phyloP scores from a whole-genome alignment of 2,797 vertebrate genomes.

The Emydoidea blandingii region DNA sequence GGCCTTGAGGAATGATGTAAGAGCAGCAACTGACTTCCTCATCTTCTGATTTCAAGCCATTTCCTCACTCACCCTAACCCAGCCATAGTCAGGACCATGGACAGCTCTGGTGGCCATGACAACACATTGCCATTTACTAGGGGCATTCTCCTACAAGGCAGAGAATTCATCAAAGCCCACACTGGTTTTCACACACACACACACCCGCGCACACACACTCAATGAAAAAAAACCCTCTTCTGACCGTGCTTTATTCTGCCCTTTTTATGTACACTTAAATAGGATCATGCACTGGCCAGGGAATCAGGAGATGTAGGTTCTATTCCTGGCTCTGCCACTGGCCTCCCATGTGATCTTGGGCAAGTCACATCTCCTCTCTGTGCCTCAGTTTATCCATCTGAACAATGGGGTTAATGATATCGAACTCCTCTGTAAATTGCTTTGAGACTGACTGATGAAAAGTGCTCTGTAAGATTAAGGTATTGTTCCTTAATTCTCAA shows the following conservation, averaged over 20 bases:
- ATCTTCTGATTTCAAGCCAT: fast-evolving
- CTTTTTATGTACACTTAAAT: not conserved
- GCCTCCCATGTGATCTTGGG: not conserved
- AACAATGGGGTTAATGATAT: not conserved
- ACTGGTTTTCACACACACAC: not conserved
- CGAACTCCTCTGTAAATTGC: not conserved
- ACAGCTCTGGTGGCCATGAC: not conserved
- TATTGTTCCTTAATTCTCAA: not conserved
- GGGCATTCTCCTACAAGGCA: not conserved
- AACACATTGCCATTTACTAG: not conserved
- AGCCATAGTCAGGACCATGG: fast-evolving
- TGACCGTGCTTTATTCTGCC: not conserved
- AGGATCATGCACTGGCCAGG: not conserved
- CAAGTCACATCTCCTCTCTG: not conserved
- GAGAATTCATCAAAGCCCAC: not conserved
- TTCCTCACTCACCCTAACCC: fast-evolving
- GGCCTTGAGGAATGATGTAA: fast-evolving
- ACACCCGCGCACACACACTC: too few species aligned
- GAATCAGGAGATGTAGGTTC: not conserved
- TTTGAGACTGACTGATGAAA: not conserved
- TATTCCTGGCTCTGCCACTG: not conserved
- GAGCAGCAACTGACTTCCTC: fast-evolving
- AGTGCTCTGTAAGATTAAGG: not conserved
- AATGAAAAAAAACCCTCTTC: not conserved
- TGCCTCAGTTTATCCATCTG: not conserved